phyloP scores from a whole-genome alignment of 2,888 invertebrate genomes.

The Oconnorella tubifera region DNA sequence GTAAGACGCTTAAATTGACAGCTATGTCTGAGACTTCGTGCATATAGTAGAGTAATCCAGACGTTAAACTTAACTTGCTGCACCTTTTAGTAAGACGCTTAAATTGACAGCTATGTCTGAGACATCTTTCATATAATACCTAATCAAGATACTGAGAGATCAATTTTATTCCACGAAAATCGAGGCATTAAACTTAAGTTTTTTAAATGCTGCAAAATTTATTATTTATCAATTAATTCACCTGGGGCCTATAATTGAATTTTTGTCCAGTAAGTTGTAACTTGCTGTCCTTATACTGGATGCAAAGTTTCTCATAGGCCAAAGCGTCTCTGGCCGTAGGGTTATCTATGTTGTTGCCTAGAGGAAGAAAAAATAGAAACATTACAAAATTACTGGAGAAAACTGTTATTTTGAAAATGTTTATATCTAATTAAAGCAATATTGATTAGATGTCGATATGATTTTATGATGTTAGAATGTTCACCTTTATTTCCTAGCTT shows the following conservation, averaged over 20 bases:
- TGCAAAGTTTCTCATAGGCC: not conserved
- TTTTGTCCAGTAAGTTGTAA: not conserved
- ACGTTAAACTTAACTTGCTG: too few species aligned
- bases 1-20: too few species aligned
- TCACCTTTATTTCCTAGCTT: not conserved
- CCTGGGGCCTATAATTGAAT: not conserved
- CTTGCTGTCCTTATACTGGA: not conserved
- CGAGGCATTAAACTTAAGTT: too few species aligned
- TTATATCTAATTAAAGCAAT: not conserved
- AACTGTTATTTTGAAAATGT: not conserved
- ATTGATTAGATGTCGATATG: not conserved
- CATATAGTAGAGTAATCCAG: too few species aligned
- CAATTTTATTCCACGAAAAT: too few species aligned
- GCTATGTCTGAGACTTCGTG: too few species aligned
- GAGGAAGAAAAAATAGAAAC: not conserved
- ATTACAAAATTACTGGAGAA: not conserved
- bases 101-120: too few species aligned
- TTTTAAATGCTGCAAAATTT: too few species aligned
- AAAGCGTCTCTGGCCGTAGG: not conserved
- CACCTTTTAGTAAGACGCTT: too few species aligned
- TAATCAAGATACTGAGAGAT: too few species aligned
- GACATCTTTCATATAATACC: too few species aligned
- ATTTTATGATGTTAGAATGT: not conserved
- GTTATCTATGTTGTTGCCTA: constrained; percentile 4
- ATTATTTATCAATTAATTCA: too few species aligned